phyloP scores from a whole-genome alignment of 64 coral and sea anemone species.

The Anthopleura sola region DNA sequence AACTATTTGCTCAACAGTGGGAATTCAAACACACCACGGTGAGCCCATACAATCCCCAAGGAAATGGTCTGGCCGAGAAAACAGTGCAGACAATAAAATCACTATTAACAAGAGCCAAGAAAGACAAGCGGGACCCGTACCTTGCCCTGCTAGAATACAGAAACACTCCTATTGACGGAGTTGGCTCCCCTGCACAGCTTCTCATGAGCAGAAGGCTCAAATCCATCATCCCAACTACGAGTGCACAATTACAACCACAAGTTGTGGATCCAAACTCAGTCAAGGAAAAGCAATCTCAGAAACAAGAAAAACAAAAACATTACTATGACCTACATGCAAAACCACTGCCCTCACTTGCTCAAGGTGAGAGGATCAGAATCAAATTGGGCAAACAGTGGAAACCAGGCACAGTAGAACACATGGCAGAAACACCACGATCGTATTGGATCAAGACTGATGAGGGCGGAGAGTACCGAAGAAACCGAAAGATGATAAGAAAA shows the following conservation, averaged over 20 bases:
- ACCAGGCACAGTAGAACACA: background rate
- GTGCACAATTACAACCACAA: slow-evolving; percentile 12
- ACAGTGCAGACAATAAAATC: too few species aligned
- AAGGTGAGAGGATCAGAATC: slow-evolving; percentile 42
- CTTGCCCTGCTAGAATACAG: too few species aligned
- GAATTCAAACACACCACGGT: too few species aligned
- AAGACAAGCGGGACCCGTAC: too few species aligned
- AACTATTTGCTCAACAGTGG: too few species aligned
- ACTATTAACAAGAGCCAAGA: too few species aligned
- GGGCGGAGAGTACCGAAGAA: slow-evolving; percentile 25
- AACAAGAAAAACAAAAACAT: slow-evolving; percentile 45
- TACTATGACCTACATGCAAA: slow-evolving; percentile 44
- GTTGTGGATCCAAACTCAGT: background rate
- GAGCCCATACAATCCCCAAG: too few species aligned
- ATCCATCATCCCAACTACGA: background rate
- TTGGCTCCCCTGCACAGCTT: too few species aligned
- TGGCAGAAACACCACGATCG: slow-evolving; percentile 45
- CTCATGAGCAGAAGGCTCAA: too few species aligned
- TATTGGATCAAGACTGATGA: slow-evolving; percentile 38
- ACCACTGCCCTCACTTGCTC: slow-evolving; percentile 20
- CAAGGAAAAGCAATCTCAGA: slow-evolving; percentile 1
- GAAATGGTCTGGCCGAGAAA: too few species aligned
- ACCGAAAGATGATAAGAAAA: slow-evolving; percentile 16
- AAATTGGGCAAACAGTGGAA: slow-evolving; percentile 31
- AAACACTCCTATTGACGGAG: too few species aligned